Evolutionary conservation across 64 coral and sea anemone species (phyloP).

Genomic region (Stichodactyla helianthus): DNA sequence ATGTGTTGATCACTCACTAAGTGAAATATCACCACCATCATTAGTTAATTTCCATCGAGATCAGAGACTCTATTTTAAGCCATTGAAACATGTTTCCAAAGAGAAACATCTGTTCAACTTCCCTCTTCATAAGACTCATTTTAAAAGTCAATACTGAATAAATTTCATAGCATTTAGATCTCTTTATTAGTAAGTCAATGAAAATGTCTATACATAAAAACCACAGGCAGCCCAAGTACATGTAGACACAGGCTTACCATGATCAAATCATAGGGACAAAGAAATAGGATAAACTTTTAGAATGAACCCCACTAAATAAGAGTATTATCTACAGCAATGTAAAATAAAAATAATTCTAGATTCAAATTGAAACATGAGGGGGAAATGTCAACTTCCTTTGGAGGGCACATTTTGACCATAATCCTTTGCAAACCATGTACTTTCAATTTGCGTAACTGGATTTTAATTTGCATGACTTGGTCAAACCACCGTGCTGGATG

Average conservation of each 20-base stretch:
- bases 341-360: neutral
- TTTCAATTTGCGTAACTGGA: no score
- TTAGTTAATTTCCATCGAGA: no score
- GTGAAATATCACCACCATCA: no score
- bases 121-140: neutral
- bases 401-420: no score
- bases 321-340: neutral
- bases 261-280: neutral
- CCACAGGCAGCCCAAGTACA: neutral
- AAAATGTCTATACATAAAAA: neutral
- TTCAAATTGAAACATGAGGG: neutral
- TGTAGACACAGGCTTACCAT: neutral
- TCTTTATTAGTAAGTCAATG: neutral
- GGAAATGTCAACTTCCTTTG: no score
- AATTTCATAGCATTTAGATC: neutral
- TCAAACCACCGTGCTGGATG: no score
- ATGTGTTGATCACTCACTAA: no score
- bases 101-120: no score
- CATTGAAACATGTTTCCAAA: no score
- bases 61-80: no score
- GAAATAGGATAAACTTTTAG: neutral
- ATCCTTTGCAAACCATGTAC: no score
- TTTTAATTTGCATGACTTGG: no score
- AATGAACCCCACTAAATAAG: neutral
- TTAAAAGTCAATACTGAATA: neutral